Evolutionary conservation across 1,140 invertebrate genomes (phyloP).

Genomic region (Ooceraea biroi): DNA sequence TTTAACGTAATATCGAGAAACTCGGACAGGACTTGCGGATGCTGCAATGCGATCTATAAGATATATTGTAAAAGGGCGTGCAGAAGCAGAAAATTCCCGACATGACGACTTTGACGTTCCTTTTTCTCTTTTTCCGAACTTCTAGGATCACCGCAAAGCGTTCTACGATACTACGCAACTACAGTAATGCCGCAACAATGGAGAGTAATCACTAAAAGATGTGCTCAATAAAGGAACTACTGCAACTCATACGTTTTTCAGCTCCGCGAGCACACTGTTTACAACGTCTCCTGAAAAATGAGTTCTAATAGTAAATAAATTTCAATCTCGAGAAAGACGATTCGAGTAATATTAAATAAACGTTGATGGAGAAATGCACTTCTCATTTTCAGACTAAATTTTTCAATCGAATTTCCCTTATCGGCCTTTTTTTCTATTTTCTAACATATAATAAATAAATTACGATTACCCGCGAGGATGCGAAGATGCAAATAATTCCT

Average conservation of each 20-base stretch:
- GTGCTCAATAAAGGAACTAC: not conserved
- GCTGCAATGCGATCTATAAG: not conserved
- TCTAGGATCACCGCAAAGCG: not conserved
- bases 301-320: not conserved
- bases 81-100: slow-evolving; percentile 23
- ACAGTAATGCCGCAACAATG: not conserved
- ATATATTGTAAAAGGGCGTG: slow-evolving; percentile 12
- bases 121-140: not conserved
- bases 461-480: not conserved
- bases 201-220: not conserved
- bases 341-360: not conserved
- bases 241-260: not conserved
- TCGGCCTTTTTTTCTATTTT: not conserved
- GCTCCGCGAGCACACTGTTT: not conserved
- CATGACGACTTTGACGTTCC: not conserved
- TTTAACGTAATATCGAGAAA: slow-evolving; percentile 36
- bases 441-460: slow-evolving; percentile 7
- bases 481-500: slow-evolving; percentile 5
- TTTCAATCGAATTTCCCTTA: slow-evolving; percentile 10
- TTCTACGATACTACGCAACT: not conserved
- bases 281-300: not conserved
- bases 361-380: not conserved
- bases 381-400: slow-evolving; percentile 18
- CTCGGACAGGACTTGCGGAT: not conserved
- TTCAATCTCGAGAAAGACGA: not conserved